Evolutionary conservation across 2,113 vertebrate species (phyloP), one percentile per base, ranked within the genome.

Genomic region (Spheniscus mendiculus): DNA sequence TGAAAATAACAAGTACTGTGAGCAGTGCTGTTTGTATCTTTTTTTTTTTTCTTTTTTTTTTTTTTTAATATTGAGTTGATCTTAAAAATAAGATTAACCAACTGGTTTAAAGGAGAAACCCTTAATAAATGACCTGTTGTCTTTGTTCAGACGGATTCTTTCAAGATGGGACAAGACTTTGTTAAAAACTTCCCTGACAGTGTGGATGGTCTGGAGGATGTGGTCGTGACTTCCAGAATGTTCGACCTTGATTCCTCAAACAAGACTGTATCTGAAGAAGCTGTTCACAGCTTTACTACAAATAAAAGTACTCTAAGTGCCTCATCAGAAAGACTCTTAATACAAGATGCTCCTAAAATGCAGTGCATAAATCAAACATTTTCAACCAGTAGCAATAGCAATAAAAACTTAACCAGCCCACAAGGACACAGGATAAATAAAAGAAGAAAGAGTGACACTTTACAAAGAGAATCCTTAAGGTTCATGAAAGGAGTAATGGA

Each of bases 401-500:
- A 93, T 66, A 84, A 93, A 65, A 91, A 90, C 81, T 95, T 95
- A 19, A 70, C 11, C 71, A 93, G 74, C 63, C 79, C 86, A 34
- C 89, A 95, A 53, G 85, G 65, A 42, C 79, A 82, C 30, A 84
- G 74, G 58, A 95, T 97, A 87, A 95, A 83, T 91, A 87, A 90
- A 94, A 96, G 96, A 96, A 96, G 89, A 36, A 96, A 80, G 80
- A 98, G 93, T 36, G 98, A 97, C 18, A 97, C 98, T 34, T 98
- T 99, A 52, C 99, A 99, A 83, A 97, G 95, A 82, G 99, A 99
- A 96, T 99, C 99, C 3, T 97, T 99, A 58, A 98, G 98, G 92
- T 99, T 99, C 97, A 99, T 99, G 99, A 99, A 99, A 97, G 99
- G 99, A 38, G 99, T 99, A 52, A 99, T 99, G 99, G 99, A 99